These are phyloP conservation scores for Hippocampus kuda DNA, from an alignment of 2,797 vertebrate species.

Conservation along the genomic window DNA sequence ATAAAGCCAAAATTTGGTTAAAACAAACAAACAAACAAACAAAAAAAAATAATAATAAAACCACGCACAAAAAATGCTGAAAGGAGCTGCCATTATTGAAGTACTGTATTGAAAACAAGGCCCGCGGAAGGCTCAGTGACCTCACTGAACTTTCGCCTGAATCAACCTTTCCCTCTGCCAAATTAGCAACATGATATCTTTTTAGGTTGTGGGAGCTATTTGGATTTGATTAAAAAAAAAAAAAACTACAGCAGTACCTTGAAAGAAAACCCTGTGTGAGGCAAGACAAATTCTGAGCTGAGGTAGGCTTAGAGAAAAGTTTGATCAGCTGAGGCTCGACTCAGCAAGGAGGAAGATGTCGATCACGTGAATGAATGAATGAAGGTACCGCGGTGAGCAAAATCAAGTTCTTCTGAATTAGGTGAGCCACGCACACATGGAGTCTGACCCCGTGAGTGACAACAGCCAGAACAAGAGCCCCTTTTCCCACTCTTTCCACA, in stretches of 20 bases:
- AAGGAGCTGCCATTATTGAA: slow-evolving; percentile 75
- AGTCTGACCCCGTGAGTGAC: slow-evolving; percentile 11
- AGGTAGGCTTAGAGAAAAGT: slow-evolving; percentile 68
- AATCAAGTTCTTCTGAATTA: slow-evolving; percentile 41
- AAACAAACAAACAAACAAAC: slow-evolving; percentile 25
- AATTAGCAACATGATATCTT: slow-evolving; percentile 25
- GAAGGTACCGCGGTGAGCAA: slow-evolving; percentile 48
- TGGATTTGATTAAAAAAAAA: slow-evolving; percentile 26
- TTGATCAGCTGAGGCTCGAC: slow-evolving; percentile 51
- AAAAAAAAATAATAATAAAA: slow-evolving; percentile 21
- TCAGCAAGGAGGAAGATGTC: slow-evolving; percentile 41
- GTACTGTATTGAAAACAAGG: slow-evolving; percentile 64
- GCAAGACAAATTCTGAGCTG: slow-evolving; percentile 65
- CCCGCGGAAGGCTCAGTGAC: slow-evolving; percentile 51
- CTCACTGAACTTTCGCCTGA: slow-evolving; percentile 33
- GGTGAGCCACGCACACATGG: slow-evolving; percentile 17
- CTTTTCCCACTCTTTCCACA: neutral
- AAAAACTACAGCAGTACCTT: slow-evolving; percentile 64
- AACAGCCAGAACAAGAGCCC: slow-evolving; percentile 32
- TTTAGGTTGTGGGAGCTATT: slow-evolving; percentile 46
- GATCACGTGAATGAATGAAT: slow-evolving; percentile 27
- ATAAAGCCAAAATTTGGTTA: too few relatives aligned
- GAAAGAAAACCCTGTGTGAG: slow-evolving; percentile 53
- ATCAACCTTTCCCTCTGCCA: slow-evolving; percentile 37
- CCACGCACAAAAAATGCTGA: slow-evolving; percentile 33